These are phyloP conservation scores for Philotrypesis tridentata DNA, from an alignment of 1,140 invertebrate species.

Conservation along the genomic window DNA sequence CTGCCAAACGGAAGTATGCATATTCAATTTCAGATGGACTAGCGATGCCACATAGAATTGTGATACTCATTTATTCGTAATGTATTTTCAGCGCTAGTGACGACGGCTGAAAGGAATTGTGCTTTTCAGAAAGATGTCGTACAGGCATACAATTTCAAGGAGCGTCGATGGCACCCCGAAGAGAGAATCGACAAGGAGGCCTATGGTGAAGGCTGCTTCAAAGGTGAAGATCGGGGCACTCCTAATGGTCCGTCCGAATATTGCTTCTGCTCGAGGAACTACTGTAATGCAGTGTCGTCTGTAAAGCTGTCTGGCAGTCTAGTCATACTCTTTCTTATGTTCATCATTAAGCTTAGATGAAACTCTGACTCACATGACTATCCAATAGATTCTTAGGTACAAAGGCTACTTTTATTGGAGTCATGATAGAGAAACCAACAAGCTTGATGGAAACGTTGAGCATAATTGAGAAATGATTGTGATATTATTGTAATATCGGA, in stretches of 20 bases:
- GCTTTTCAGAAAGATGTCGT: conserved; percentile 80
- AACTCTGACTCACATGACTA: not conserved
- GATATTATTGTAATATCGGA: conserved; percentile 36
- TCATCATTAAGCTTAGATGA: conserved; percentile 10
- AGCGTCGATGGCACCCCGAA: conserved; percentile 77
- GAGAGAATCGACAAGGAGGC: conserved; percentile 77
- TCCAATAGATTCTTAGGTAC: not conserved
- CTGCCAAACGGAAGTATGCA: conserved; percentile 78
- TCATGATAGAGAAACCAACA: not conserved
- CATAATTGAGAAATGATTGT: conserved; percentile 36
- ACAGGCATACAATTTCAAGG: conserved; percentile 73
- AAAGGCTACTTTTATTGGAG: not conserved
- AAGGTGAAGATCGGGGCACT: conserved; percentile 77
- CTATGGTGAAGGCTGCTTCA: conserved; percentile 80
- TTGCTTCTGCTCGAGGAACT: conserved; percentile 80
- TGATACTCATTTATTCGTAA: conserved; percentile 11
- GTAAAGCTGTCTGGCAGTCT: not conserved
- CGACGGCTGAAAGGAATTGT: conserved; percentile 80
- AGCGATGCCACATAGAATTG: not conserved
- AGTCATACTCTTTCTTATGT: conserved; percentile 10
- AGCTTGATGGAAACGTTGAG: not conserved
- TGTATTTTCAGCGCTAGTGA: conserved; percentile 74
- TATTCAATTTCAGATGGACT: not conserved
- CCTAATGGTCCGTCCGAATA: conserved; percentile 74
- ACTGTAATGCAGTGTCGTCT: conserved; percentile 74